Evolutionary conservation across 2,888 invertebrate species (phyloP).

Genomic region (Stenodema calcarata): DNA sequence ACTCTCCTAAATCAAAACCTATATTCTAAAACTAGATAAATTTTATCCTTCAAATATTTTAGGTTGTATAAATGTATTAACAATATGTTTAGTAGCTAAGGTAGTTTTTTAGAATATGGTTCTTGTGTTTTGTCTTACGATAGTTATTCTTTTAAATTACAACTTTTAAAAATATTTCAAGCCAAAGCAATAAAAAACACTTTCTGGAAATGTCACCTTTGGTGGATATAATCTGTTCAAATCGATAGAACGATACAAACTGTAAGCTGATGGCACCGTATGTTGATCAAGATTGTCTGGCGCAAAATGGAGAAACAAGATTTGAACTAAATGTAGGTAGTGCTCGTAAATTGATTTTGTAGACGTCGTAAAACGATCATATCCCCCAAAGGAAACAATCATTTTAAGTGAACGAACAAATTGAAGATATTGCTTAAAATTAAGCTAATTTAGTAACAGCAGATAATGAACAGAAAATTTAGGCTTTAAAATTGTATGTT

Average conservation of each 20-base stretch:
- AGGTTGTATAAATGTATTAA: constrained; percentile 53
- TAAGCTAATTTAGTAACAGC: not conserved
- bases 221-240: constrained; percentile 18
- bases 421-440: not conserved
- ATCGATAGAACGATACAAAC: not conserved
- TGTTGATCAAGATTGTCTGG: constrained; percentile 23
- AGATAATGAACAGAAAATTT: not conserved
- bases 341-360: not conserved
- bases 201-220: not conserved
- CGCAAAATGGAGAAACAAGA: not conserved
- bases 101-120: constrained; percentile 54
- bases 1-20: constrained; percentile 28
- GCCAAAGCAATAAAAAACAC: constrained; percentile 24
- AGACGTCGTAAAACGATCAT: not conserved
- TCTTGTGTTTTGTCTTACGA: constrained; percentile 52
- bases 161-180: constrained; percentile 21
- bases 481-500: not conserved
- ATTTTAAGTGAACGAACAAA: not conserved
- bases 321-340: not conserved
- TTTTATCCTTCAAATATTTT: constrained; percentile 36
- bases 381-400: constrained; percentile 29
- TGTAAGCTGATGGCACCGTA: not conserved
- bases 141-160: constrained; percentile 35
- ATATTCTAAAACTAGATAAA: constrained; percentile 40
- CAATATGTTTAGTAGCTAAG: constrained; percentile 50